These are phyloP conservation scores for Scelioninae gen. 1 DNA, from an alignment of 2,888 invertebrate species.

Conservation along the genomic window DNA sequence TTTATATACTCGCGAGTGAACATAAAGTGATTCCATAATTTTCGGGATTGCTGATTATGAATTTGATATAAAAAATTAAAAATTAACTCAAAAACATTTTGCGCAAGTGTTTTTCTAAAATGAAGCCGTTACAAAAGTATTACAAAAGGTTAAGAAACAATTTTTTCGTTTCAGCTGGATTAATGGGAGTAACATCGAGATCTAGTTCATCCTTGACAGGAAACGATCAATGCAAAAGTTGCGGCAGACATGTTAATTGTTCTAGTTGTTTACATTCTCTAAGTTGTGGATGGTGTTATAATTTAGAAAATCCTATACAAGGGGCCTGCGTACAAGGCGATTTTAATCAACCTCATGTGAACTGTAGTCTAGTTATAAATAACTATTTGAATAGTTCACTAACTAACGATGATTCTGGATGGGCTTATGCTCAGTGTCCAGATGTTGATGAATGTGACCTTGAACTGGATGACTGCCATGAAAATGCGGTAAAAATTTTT, in stretches of 20 bases:
- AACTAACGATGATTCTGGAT: slow-evolving; percentile 88
- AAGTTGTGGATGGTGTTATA: slow-evolving; percentile 98
- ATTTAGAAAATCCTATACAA: slow-evolving; percentile 93
- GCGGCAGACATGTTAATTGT: slow-evolving; percentile 90
- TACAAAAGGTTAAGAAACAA: no score
- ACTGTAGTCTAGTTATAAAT: slow-evolving; percentile 89
- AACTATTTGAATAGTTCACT: slow-evolving; percentile 83
- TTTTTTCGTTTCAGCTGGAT: no score
- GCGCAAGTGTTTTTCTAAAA: no score
- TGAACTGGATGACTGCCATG: slow-evolving; percentile 94
- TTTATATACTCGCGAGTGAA: no score
- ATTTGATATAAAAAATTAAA: no score
- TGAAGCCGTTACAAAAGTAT: no score
- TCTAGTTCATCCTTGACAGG: slow-evolving; percentile 78
- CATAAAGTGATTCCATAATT: no score
- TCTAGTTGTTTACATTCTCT: slow-evolving; percentile 92
- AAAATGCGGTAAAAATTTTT: slow-evolving; percentile 95
- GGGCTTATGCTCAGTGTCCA: slow-evolving; percentile 96
- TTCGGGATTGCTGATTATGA: no score
- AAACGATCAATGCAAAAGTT: slow-evolving; percentile 91
- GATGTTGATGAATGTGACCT: slow-evolving; percentile 97
- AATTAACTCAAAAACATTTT: no score
- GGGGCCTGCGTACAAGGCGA: slow-evolving; percentile 95
- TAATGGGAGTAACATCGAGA: slow-evolving; percentile 82
- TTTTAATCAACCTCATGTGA: slow-evolving; percentile 91